Evolutionary conservation across 2,113 vertebrate species (phyloP).

Genomic region (Salvelinus sp.): DNA sequence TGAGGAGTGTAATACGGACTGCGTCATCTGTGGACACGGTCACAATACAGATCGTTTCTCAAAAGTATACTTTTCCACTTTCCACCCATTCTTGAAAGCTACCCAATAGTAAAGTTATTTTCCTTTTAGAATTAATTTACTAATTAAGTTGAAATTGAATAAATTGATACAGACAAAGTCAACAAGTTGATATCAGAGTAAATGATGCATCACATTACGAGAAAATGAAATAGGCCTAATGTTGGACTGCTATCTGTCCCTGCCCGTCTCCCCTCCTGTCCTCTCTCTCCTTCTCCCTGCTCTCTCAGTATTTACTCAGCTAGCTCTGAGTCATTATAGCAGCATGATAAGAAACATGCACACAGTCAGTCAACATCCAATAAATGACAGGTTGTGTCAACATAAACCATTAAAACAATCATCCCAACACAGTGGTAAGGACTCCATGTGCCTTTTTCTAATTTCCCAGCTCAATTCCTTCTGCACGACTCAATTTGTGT

Average conservation of each 20-base stretch:
- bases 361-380: conserved; percentile 47
- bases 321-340: conserved; percentile 18
- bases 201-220: neutral
- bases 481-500: too few relatives aligned
- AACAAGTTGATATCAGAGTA: too few relatives aligned
- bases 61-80: neutral
- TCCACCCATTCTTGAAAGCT: neutral
- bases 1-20: too few relatives aligned
- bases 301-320: conserved; percentile 49
- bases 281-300: neutral
- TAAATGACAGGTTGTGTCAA: conserved; percentile 59
- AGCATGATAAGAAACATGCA: conserved; percentile 41
- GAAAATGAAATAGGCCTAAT: neutral
- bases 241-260: neutral
- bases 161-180: too few relatives aligned
- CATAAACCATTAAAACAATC: conserved; percentile 51
- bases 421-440: conserved; percentile 36
- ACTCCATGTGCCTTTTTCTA: conserved; percentile 11
- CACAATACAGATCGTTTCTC: too few relatives aligned
- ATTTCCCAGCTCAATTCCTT: conserved; percentile 8
- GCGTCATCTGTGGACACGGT: neutral
- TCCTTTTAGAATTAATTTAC: too few relatives aligned
- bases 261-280: neutral
- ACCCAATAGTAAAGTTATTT: too few relatives aligned
- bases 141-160: too few relatives aligned